Evolutionary conservation across 1,140 invertebrate genomes (phyloP).

Genomic region (Plodia interpunctella): DNA sequence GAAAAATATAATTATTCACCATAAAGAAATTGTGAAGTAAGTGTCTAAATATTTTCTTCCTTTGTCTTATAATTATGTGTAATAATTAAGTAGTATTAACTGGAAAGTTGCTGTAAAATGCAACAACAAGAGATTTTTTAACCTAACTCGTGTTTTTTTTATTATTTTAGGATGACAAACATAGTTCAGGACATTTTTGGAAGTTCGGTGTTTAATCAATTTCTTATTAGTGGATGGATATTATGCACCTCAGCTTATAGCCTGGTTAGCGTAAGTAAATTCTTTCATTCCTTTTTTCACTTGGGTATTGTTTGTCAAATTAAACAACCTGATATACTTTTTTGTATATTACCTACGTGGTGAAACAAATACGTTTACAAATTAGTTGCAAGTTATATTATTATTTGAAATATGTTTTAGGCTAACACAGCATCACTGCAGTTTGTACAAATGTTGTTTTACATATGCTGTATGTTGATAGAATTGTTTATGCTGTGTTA

Average conservation of each 20-base stretch:
- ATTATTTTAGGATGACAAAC: slow-evolving; percentile 37
- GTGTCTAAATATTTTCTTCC: background rate
- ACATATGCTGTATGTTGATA: slow-evolving; percentile 43
- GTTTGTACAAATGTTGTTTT: slow-evolving; percentile 47
- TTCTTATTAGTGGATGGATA: slow-evolving; percentile 49
- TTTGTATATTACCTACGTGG: no score
- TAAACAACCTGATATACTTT: no score
- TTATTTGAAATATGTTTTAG: slow-evolving; percentile 10
- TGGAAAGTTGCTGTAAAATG: no score
- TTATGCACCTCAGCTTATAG: slow-evolving; percentile 52
- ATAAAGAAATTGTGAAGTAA: background rate
- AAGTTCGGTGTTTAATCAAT: slow-evolving; percentile 37
- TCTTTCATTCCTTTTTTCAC: no score
- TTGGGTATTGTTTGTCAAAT: no score
- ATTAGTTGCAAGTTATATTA: no score
- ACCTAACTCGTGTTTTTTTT: no score
- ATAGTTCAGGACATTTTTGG: slow-evolving; percentile 45
- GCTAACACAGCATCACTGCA: slow-evolving; percentile 28
- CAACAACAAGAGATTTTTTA: no score
- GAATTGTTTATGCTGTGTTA: slow-evolving; percentile 46
- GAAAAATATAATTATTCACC: background rate
- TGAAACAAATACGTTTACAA: no score
- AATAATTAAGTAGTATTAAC: no score
- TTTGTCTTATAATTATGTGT: no score
- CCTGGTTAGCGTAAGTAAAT: slow-evolving; percentile 34